Conservation (phyloP, 1,140 invertebrate species). For the Phenacoccus solenopsis region DNA sequence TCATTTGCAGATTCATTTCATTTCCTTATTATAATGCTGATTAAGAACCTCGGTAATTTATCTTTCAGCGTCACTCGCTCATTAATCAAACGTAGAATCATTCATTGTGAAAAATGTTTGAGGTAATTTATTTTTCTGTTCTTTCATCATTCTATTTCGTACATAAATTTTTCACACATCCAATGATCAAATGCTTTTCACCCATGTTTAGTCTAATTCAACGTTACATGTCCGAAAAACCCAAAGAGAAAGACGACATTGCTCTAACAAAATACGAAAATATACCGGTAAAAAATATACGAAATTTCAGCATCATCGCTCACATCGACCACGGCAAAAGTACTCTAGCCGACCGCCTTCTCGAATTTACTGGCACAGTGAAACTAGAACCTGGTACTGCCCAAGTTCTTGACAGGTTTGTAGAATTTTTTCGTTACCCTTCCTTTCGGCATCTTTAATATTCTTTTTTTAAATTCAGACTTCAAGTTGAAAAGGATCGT, state of each 20-base stretch:
- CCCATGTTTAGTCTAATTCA: too few relatives aligned
- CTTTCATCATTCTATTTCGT: too few relatives aligned
- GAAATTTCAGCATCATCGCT: constrained; percentile 94
- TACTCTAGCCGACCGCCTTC: constrained; percentile 80
- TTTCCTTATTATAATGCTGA: too few relatives aligned
- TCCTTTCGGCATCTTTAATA: not conserved
- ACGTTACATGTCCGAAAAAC: not conserved
- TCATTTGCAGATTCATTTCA: too few relatives aligned
- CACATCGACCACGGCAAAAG: constrained; percentile 98
- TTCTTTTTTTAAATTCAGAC: constrained; percentile 26
- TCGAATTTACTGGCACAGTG: constrained; percentile 81
- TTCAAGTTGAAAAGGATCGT: constrained; percentile 80
- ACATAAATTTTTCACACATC: too few relatives aligned
- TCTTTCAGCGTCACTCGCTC: too few relatives aligned
- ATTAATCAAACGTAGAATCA: too few relatives aligned
- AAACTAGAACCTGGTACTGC: constrained; percentile 47
- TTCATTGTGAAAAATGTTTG: too few relatives aligned
- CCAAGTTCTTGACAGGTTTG: constrained; percentile 72
- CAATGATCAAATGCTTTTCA: too few relatives aligned
- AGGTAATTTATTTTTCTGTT: too few relatives aligned
- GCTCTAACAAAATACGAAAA: constrained; percentile 24
- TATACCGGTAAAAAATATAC: constrained; percentile 53
- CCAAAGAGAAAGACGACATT: not conserved
- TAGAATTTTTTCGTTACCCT: not conserved
- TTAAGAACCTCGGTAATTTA: too few relatives aligned